A percentile compares a stretch with the other conserved stretches of the same genome.
phyloP scores from a whole-genome alignment of 2,888 invertebrate genomes.

The Toxonevra muliebris region DNA sequence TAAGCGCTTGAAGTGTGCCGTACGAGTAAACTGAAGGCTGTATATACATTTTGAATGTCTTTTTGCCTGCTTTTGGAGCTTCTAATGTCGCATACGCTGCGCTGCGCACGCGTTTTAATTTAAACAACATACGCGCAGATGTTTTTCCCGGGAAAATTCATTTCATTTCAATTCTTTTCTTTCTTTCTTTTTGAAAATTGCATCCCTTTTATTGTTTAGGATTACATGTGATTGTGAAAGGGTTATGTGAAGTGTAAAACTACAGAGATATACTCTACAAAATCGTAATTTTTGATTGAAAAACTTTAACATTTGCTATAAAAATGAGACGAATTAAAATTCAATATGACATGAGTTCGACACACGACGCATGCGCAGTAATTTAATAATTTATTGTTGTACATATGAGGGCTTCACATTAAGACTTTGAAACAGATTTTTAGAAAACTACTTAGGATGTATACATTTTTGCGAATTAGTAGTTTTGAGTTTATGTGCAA shows the following conservation, averaged over 20 bases:
- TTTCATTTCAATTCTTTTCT: neutral
- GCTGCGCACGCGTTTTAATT: conserved; percentile 34
- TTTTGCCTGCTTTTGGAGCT: neutral
- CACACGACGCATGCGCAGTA: no score
- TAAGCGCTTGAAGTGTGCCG: neutral
- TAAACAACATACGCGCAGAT: conserved; percentile 35
- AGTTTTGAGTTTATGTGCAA: no score
- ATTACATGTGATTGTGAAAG: conserved; percentile 9
- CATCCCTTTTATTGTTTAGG: neutral
- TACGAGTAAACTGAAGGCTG: conserved; percentile 13
- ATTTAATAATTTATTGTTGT: no score
- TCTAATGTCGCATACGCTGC: neutral
- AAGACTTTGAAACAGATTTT: no score
- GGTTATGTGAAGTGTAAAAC: conserved; percentile 14
- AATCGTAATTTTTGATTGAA: conserved; percentile 5
- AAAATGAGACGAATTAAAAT: no score
- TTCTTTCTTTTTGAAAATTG: conserved; percentile 5
- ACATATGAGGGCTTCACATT: no score
- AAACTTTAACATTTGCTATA: conserved; percentile 10
- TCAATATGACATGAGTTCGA: no score
- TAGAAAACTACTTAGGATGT: no score
- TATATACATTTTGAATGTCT: neutral
- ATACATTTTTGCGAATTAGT: no score
- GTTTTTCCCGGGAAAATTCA: no score
- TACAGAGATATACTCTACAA: neutral